Evolutionary conservation across 2,888 invertebrate species (phyloP).

Genomic region (Parnassius mnemosyne): DNA sequence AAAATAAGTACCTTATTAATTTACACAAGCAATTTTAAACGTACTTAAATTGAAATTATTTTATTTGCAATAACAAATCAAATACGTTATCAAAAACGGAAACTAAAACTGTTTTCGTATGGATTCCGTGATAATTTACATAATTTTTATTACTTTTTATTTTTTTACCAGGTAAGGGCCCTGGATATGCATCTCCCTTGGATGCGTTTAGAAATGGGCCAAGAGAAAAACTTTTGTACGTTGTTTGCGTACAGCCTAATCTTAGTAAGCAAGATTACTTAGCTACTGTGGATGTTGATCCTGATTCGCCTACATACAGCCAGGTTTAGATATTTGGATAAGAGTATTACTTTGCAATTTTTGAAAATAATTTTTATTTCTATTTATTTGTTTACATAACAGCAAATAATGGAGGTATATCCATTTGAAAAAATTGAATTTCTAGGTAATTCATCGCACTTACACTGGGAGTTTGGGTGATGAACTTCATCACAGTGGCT

Average conservation of each 20-base stretch:
- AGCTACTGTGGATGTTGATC: conserved; percentile 95
- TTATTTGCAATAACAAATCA: no score
- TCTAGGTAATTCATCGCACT: conserved; percentile 92
- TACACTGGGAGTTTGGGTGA: conserved; percentile 88
- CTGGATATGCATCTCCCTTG: conserved; percentile 88
- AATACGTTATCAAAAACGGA: no score
- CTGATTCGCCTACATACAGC: conserved; percentile 89
- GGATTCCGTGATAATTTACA: no score
- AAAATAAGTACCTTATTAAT: no score
- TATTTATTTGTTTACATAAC: no score
- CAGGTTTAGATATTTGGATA: conserved; percentile 78
- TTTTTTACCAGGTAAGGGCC: conserved; percentile 65
- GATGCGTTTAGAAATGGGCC: conserved; percentile 92
- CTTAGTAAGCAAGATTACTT: conserved; percentile 90
- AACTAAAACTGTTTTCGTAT: no score
- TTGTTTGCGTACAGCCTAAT: conserved; percentile 92
- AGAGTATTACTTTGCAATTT: not conserved
- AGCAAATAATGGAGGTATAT: no score
- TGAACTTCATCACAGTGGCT: conserved; percentile 97
- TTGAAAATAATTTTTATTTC: conserved; percentile 15
- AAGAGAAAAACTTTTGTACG: conserved; percentile 92
- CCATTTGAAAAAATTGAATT: not conserved
- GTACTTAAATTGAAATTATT: no score
- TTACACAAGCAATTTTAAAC: no score
- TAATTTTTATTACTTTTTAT: not conserved